Evolutionary conservation across 1,140 invertebrate genomes (phyloP).

Genomic region (Elymnias hypermnestra): DNA sequence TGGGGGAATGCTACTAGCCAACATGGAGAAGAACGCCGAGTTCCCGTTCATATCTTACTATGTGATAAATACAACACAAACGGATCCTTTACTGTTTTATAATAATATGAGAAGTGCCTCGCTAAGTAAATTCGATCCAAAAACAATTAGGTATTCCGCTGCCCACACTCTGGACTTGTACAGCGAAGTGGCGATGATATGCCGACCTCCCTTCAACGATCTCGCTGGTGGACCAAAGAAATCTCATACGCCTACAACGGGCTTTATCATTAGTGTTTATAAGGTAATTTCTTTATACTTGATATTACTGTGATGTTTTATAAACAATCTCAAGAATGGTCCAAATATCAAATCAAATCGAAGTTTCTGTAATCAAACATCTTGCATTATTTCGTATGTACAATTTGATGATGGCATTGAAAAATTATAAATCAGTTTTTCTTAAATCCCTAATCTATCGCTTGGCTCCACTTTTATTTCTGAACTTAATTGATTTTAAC

Average conservation of each 20-base stretch:
- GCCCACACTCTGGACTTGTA: constrained; percentile 91
- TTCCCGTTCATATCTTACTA: constrained; percentile 95
- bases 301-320: background rate
- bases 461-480: too few species aligned
- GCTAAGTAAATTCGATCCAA: constrained; percentile 88
- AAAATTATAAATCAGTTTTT: too few species aligned
- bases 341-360: too few species aligned
- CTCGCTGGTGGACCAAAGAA: constrained; percentile 83
- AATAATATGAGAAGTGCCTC: constrained; percentile 87
- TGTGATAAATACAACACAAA: constrained; percentile 89
- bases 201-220: constrained; percentile 88
- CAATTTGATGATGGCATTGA: too few species aligned
- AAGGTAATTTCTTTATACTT: background rate
- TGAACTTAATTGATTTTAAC: too few species aligned
- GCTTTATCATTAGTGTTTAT: background rate
- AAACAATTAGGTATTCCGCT: constrained; percentile 86
- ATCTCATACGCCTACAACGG: constrained; percentile 84
- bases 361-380: too few species aligned
- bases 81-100: constrained; percentile 89
- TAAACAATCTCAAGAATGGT: too few species aligned
- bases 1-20: constrained; percentile 89
- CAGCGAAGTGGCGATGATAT: constrained; percentile 92
- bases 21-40: constrained; percentile 92
- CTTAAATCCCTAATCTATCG: too few species aligned
- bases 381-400: too few species aligned